phyloP scores from a whole-genome alignment of 2,888 invertebrate species.

The Poecilobothrus nobilitatus region DNA sequence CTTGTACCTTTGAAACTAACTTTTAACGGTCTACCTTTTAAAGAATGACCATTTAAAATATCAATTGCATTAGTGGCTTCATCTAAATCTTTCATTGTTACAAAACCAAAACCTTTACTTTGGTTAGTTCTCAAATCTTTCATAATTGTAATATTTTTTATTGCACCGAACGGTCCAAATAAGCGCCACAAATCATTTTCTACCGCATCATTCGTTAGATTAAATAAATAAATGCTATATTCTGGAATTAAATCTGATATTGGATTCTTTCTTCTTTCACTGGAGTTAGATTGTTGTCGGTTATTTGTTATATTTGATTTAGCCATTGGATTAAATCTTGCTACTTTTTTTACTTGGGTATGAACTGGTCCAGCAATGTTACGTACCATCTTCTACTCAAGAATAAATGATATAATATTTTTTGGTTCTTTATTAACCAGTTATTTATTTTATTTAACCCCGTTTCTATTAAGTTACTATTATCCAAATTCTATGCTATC shows the following conservation, averaged over 20 bases:
- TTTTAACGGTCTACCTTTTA: background rate
- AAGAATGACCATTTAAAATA: background rate
- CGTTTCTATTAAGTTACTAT: no score
- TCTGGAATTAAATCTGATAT: background rate
- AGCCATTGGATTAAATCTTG: background rate
- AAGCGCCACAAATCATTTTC: background rate
- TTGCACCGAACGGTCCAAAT: background rate
- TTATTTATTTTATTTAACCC: no score
- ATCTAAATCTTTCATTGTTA: background rate
- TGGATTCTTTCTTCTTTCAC: background rate
- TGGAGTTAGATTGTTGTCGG: background rate
- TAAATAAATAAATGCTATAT: slow-evolving; percentile 1
- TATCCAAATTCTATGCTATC: no score
- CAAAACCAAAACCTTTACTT: slow-evolving; percentile 2
- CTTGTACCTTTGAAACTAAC: background rate
- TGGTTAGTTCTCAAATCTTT: background rate
- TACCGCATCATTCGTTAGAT: background rate
- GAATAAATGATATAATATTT: background rate
- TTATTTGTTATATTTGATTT: background rate
- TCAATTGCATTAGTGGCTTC: background rate
- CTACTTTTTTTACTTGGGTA: background rate
- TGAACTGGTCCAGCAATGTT: background rate
- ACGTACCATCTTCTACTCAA: background rate
- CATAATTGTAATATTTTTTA: background rate
- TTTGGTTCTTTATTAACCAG: no score